These are phyloP conservation scores for Calonectris borealis DNA, from an alignment of 2,113 vertebrate genomes.

Conservation along the genomic window DNA sequence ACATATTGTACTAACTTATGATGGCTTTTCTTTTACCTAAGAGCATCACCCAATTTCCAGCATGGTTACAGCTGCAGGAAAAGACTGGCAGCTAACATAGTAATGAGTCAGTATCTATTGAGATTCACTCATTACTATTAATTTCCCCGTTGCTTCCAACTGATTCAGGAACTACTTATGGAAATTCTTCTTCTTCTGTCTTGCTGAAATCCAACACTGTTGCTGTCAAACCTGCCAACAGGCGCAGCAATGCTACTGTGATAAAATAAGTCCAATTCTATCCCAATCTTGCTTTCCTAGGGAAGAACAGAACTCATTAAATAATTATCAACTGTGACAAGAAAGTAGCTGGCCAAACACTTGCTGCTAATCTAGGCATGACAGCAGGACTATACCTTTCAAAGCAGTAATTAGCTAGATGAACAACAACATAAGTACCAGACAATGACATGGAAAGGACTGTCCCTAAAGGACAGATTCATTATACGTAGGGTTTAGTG, in stretches of 20 bases:
- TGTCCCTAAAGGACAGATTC: slow-evolving; percentile 71
- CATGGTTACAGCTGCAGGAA: slow-evolving; percentile 38
- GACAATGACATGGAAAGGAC: slow-evolving; percentile 51
- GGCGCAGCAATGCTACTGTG: slow-evolving; percentile 2
- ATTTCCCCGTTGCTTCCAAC: not conserved
- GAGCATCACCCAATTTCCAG: slow-evolving; percentile 25
- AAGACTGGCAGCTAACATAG: slow-evolving; percentile 35
- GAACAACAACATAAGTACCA: slow-evolving; percentile 62
- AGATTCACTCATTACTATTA: slow-evolving; percentile 62
- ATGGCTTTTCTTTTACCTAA: slow-evolving; percentile 23
- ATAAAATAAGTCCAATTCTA: slow-evolving; percentile 62
- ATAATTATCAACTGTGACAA: slow-evolving; percentile 64
- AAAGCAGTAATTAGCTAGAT: slow-evolving; percentile 63
- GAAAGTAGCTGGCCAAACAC: slow-evolving; percentile 64
- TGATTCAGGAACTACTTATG: slow-evolving; percentile 58
- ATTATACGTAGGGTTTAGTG: slow-evolving; percentile 63
- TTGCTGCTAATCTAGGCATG: slow-evolving; percentile 66
- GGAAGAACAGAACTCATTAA: slow-evolving; percentile 66
- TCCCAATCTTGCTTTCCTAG: slow-evolving; percentile 64
- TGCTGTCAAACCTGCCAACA: slow-evolving; percentile 47
- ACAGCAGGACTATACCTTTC: slow-evolving; percentile 63
- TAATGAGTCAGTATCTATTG: slow-evolving; percentile 43
- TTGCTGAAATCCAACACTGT: slow-evolving; percentile 48
- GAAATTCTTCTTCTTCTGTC: slow-evolving; percentile 67
- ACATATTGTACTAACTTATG: not conserved